Evolutionary conservation across 2,113 vertebrate species (phyloP), one percentile per base, ranked within the genome.

Genomic region (Miniopterus natalensis): DNA sequence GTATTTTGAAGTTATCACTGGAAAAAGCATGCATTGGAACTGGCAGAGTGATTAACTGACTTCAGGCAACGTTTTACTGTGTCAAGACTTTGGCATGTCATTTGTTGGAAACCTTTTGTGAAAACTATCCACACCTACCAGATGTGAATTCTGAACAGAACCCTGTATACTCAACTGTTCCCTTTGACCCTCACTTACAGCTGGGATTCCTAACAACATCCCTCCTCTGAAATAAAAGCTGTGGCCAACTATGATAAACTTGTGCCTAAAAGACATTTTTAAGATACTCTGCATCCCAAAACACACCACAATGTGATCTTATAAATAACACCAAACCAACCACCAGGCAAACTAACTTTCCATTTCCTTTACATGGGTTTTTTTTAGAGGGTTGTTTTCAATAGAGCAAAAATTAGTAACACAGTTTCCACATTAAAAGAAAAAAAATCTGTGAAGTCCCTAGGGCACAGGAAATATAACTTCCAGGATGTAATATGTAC

Each of bases 1-100:
- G 85, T 5, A 94, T 85, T 89, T 84, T 97, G 95, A 97, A 96
- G 77, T 85, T 15, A 97, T 92, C 97, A 93, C 70, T 98, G 90
- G 97, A 98, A 98, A 98, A 98, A 96, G 68, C 96, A 97, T 85
- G 96, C 96, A 96, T 9, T 96, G 92, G 95, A 97, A 96, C 92
- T 97, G 97, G 97, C 97, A 98, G 92, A 47, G 53, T 95, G 95
- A 97, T 83, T 90, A 93, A 92, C 88, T 93, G 88, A 94, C 97
- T 96, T 92, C 84, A 97, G 93, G 90, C 94, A 88, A 89, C 75
- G 84, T 75, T 92, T 92, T 92, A 90, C 84, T 95, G 91, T 97
- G 95, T 97, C 97, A 97, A 89, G 95, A 95, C 84, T 95, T 40
- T 97, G 98, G 98, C 96, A 95, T n/a, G 83, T 93, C 90, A 77